phyloP scores from a whole-genome alignment of 2,113 vertebrate species.

The Ailurus styani region DNA sequence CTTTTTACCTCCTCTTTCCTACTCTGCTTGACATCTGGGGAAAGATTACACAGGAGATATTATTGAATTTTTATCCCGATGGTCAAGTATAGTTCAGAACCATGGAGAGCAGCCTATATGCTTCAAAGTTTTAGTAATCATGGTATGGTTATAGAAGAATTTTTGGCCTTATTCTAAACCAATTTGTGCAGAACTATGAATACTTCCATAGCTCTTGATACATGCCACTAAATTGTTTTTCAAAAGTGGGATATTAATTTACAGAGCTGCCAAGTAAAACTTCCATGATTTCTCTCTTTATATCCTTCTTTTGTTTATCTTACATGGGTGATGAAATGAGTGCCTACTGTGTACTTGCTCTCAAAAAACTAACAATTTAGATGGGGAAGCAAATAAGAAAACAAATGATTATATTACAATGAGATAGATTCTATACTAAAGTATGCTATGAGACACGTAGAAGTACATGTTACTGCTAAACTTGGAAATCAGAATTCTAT shows the following conservation, averaged over 20 bases:
- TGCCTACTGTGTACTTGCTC: background rate
- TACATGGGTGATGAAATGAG: background rate
- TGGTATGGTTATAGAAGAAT: background rate
- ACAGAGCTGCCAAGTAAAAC: background rate
- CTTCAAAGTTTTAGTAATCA: background rate
- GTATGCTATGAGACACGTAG: background rate
- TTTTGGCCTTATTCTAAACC: background rate
- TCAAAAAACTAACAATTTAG: background rate
- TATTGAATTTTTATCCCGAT: background rate
- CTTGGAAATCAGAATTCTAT: background rate
- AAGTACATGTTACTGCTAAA: background rate
- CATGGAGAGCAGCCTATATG: conserved; percentile 43
- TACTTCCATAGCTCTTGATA: background rate
- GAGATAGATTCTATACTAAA: background rate
- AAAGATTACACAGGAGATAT: background rate
- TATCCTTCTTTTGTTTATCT: background rate
- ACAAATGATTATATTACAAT: background rate
- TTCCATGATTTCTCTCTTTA: background rate
- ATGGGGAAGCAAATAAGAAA: background rate
- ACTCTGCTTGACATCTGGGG: background rate
- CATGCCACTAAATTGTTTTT: background rate
- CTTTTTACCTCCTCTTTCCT: background rate
- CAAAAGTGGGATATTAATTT: background rate
- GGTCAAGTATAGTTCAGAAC: conserved; percentile 47
- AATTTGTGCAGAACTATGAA: background rate